Evolutionary conservation across 2,797 vertebrate genomes (phyloP), one percentile per base, ranked within the genome.

Genomic region (Pachyuromys duprasi): DNA sequence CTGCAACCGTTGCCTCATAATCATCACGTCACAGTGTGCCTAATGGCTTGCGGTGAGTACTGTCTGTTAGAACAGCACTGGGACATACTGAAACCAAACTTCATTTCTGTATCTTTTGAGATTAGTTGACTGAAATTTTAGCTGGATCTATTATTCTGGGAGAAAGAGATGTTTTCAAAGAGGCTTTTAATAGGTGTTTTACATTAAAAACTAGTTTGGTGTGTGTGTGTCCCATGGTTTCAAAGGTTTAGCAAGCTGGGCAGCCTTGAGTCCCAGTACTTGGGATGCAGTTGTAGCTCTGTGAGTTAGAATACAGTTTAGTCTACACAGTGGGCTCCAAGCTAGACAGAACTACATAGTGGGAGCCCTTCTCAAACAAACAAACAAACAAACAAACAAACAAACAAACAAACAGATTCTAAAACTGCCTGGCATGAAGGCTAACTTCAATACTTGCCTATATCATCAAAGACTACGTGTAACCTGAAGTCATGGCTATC

Each of bases 131-230:
- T 92, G 70, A 93, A 67, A 57, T 55, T 93, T 93, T 84, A 90
- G 72, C 53, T 57, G 18, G 49, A 62, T 62, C 28, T 74, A 78
- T 90, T 93, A 86, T 60, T 91, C 83, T 87, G 11, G 81, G 55
- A 92, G 87, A 89, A 87, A 18, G 89, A 65, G 62, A 62, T 93
- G 53, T 72, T 88, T 97, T 94, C 57, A 72, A 92, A 94, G 87
- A 89, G 36, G 83, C 87, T 79, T 3, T 49, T 63, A 93, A 86
- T 33, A 69, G 63, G 31, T 62, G 24, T 83, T 89, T 96, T 5
- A 42, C 20, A 60, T 94, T 86, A 78, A 89, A 94, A 96, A 92
- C 12, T 82, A 36, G 13, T 70, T 42, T 62, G 2, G 26, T 26
- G 86, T 94, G 20, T 67, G 4, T 75, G 26, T 81, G 62, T 95